phyloP scores from a whole-genome alignment of 2,113 vertebrate genomes.

The Tupaia chinensis region DNA sequence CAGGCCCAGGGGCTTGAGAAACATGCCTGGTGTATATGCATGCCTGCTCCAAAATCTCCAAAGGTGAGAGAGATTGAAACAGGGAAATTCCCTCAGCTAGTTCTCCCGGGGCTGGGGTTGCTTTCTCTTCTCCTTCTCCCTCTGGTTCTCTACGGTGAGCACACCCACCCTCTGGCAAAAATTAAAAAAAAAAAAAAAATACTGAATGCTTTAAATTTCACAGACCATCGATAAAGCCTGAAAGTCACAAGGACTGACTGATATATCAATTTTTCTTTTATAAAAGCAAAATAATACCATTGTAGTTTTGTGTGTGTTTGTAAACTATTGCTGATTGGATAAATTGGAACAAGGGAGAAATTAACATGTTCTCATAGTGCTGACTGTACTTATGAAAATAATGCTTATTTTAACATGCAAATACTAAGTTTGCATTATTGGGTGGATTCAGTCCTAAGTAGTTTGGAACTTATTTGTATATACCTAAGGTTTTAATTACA shows the following conservation, averaged over 20 bases:
- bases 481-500: constrained; percentile 43
- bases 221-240: neutral
- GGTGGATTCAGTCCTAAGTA: neutral
- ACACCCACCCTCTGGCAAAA: too few relatives aligned
- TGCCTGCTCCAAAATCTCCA: too few relatives aligned
- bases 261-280: neutral
- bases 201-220: neutral
- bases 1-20: too few relatives aligned
- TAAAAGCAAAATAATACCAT: constrained; percentile 6
- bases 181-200: neutral
- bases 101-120: too few relatives aligned
- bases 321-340: neutral
- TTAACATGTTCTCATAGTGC: constrained; percentile 10
- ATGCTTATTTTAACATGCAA: constrained; percentile 20
- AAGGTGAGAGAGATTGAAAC: too few relatives aligned
- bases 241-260: neutral
- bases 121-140: too few relatives aligned
- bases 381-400: constrained; percentile 25
- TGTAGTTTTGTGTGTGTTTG: neutral
- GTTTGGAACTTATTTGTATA: neutral
- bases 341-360: constrained; percentile 23
- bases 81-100: too few relatives aligned
- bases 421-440: neutral
- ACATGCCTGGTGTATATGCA: too few relatives aligned
- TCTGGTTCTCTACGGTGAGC: too few relatives aligned